A percentile compares a stretch with the other conserved stretches of the same genome.
phyloP scores from a whole-genome alignment of 2,888 invertebrate species.

The Gandaritis pyraliata region DNA sequence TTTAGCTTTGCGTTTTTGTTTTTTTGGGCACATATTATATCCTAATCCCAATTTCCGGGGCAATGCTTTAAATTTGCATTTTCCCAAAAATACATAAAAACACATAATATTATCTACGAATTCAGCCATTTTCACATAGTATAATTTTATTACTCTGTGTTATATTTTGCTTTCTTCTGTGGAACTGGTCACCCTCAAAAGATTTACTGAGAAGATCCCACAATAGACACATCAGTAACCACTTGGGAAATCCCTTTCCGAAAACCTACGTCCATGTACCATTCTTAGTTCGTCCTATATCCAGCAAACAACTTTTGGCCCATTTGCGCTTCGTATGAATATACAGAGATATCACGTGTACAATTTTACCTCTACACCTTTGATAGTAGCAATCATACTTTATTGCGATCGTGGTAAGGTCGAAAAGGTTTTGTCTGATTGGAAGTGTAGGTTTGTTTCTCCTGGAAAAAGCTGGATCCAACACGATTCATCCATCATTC shows the following conservation, averaged over 20 bases:
- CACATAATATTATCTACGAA: too few relatives aligned
- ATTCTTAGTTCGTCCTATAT: conserved; percentile 59
- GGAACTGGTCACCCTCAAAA: conserved; percentile 3
- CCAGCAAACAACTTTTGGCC: conserved; percentile 72
- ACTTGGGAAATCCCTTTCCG: conserved; percentile 16
- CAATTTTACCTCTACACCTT: conserved; percentile 41
- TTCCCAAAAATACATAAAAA: too few relatives aligned
- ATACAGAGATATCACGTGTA: conserved; percentile 61
- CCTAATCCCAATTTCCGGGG: too few relatives aligned
- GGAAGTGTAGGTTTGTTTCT: conserved; percentile 46
- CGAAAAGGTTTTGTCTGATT: conserved; percentile 35
- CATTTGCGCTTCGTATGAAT: conserved; percentile 70
- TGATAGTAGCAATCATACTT: conserved; percentile 7
- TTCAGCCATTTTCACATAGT: too few relatives aligned
- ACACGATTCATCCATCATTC: conserved; percentile 79
- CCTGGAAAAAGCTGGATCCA: conserved; percentile 71
- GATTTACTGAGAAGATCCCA: background rate
- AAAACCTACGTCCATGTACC: conserved; percentile 34
- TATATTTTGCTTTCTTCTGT: background rate
- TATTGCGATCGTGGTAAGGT: conserved; percentile 43
- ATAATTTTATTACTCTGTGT: too few relatives aligned
- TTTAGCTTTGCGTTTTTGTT: too few relatives aligned
- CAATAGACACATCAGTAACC: conserved; percentile 15
- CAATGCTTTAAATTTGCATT: too few relatives aligned
- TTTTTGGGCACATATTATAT: too few relatives aligned